phyloP scores from a whole-genome alignment of 2,113 vertebrate genomes.

The Oriolus oriolus region DNA sequence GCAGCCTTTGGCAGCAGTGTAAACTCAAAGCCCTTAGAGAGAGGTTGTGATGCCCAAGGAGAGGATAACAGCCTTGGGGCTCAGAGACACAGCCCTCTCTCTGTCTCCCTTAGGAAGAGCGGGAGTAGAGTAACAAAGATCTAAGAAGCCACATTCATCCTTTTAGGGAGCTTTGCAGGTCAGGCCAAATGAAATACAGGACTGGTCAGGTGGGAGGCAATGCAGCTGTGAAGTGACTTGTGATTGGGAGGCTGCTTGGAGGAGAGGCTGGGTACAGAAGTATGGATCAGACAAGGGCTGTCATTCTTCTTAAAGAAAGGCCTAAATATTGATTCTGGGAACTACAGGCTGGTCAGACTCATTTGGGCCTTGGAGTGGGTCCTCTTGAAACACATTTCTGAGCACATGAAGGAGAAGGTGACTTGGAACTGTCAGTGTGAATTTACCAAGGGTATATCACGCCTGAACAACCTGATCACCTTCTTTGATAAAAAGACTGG shows the following conservation, averaged over 20 bases:
- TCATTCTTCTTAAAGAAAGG: neutral
- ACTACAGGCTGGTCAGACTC: neutral
- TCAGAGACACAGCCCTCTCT: neutral
- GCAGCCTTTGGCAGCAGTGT: neutral
- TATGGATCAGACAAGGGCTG: neutral
- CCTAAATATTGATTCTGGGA: neutral
- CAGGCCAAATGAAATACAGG: neutral
- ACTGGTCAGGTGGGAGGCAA: neutral
- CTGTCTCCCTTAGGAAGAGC: neutral
- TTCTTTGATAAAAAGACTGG: neutral
- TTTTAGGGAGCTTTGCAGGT: neutral
- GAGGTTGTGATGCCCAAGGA: neutral
- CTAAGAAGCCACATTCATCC: neutral
- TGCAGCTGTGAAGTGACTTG: neutral
- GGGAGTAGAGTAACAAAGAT: neutral
- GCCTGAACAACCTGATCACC: neutral
- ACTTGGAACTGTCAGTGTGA: neutral
- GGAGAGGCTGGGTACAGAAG: neutral
- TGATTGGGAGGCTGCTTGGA: neutral
- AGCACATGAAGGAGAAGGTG: neutral
- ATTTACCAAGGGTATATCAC: neutral
- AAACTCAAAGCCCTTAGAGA: neutral
- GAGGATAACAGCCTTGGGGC: neutral
- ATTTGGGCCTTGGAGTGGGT: rapidly evolving
- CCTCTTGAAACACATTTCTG: neutral